Evolutionary conservation across 1,140 invertebrate species (phyloP), one percentile per base, ranked within the genome.

Genomic region (Drosophila littoralis): DNA sequence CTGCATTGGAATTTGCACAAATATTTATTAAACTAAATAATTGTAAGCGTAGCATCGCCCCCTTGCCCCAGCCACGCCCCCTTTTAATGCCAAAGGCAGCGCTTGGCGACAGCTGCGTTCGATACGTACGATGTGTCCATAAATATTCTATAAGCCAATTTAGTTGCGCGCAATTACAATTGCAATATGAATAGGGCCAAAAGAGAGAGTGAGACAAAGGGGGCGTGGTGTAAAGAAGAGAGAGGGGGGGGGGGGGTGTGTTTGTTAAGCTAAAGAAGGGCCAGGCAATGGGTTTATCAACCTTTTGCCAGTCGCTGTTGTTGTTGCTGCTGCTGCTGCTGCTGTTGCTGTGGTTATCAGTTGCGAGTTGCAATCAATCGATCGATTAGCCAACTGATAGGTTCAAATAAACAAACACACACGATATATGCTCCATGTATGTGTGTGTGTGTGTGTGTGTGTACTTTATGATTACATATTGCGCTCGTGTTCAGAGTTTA

Each of bases 111-210:
- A 68, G 81, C 81, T 77, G 72, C 59, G 46, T 43, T 74, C 40
- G 50, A 59, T 74, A 48, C 43, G 52, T 43, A n/a, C 54, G 33
- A 84, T 75, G 64, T 63, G 28, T 46, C 69, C 82, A 86, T 85
- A 85, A 85, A 86, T 86, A 86, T 85, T 85, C 45, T 71, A 86
- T 81, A 85, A 66, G 64, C 77, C 80, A 83, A 84, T 84, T 74
- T 79, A 83, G 68, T 85, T 74, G 69, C 68, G 64, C 77, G 74
- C 81, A 86, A 85, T 86, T 85, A 81, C 81, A 75, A 81, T 81
- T 79, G 77, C 76, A 77, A 74, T 79, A 70, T 79, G 64, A 50
- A 57, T 55, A 36, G 70, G 32, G 28, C 33, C 28, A 50, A 32
- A 17, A n/a, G 40, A 5, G 36, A 9, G 40, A 6, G 69, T 28